Evolutionary conservation across 2,113 vertebrate species (phyloP).

Genomic region (Stigmatopora argus): DNA sequence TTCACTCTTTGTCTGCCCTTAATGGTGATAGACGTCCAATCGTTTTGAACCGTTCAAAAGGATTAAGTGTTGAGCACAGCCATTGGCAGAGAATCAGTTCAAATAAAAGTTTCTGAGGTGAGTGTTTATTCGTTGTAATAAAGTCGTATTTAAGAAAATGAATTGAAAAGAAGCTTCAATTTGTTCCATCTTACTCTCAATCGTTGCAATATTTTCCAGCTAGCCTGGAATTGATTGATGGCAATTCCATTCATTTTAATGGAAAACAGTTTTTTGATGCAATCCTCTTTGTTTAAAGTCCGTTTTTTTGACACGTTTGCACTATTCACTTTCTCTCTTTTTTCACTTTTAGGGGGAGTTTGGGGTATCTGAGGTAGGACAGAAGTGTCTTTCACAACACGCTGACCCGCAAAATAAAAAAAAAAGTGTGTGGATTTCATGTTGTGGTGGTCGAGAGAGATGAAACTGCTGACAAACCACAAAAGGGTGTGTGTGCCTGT

Average conservation of each 20-base stretch:
- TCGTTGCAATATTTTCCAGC: too few species aligned
- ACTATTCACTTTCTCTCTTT: background rate
- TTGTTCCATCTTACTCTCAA: too few species aligned
- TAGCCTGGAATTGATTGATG: too few species aligned
- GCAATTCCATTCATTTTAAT: background rate
- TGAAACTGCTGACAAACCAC: conserved; percentile 38
- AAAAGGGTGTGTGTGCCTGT: conserved; percentile 4
- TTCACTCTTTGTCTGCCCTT: background rate
- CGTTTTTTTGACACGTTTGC: background rate
- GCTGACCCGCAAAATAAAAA: conserved; percentile 39
- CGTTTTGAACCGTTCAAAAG: too few species aligned
- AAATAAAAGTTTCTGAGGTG: too few species aligned
- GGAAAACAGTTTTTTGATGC: background rate
- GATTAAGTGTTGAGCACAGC: too few species aligned
- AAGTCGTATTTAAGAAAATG: too few species aligned
- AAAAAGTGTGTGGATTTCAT: conserved; percentile 44
- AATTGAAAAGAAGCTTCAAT: too few species aligned
- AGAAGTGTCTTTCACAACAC: conserved; percentile 40
- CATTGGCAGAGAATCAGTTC: too few species aligned
- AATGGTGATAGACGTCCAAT: too few species aligned
- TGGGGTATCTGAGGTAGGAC: conserved; percentile 11
- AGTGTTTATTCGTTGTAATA: too few species aligned
- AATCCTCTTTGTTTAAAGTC: background rate
- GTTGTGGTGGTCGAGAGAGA: conserved; percentile 37
- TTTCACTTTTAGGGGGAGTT: background rate